Percentiles rank a stretch among this genome's conserved stretches.
Evolutionary conservation across 2,113 vertebrate species (phyloP).

Genomic region (Notothenia coriiceps): DNA sequence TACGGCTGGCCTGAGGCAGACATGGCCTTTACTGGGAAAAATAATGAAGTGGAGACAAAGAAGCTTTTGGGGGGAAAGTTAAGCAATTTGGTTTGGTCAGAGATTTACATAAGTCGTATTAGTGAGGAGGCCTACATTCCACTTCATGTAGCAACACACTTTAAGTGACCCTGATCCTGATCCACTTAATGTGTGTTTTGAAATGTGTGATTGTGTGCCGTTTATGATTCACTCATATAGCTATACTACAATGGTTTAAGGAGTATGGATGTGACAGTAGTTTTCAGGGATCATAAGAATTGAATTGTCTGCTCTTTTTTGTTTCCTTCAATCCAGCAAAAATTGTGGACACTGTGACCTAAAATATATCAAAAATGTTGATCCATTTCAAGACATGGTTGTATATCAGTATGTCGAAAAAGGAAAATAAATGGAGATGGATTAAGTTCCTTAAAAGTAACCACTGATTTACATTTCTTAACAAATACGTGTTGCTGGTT

Average conservation of each 20-base stretch:
- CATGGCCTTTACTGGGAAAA: conserved; percentile 64
- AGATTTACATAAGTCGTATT: conserved; percentile 82
- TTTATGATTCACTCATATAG: neutral
- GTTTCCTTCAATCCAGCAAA: neutral
- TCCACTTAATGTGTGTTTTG: conserved; percentile 2
- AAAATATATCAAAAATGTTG: conserved; percentile 1
- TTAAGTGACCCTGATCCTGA: conserved; percentile 22
- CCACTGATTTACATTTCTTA: neutral
- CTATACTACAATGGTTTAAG: neutral
- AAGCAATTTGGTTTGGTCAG: conserved; percentile 77
- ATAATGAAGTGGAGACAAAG: conserved; percentile 75
- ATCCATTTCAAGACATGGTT: neutral
- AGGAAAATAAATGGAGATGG: neutral
- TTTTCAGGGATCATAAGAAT: neutral
- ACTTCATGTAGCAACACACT: conserved; percentile 33
- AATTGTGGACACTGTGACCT: neutral
- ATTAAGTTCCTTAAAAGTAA: neutral
- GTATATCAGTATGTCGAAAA: neutral
- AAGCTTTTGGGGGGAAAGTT: conserved; percentile 73
- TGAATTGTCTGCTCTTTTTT: neutral
- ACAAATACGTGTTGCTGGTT: neutral
- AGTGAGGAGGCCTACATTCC: conserved; percentile 65
- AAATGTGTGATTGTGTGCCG: conserved; percentile 4
- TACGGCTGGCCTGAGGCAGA: conserved; percentile 49
- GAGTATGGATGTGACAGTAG: neutral